phyloP scores from a whole-genome alignment of 92 coral and sea anemone genomes.

The Porites divaricata region DNA sequence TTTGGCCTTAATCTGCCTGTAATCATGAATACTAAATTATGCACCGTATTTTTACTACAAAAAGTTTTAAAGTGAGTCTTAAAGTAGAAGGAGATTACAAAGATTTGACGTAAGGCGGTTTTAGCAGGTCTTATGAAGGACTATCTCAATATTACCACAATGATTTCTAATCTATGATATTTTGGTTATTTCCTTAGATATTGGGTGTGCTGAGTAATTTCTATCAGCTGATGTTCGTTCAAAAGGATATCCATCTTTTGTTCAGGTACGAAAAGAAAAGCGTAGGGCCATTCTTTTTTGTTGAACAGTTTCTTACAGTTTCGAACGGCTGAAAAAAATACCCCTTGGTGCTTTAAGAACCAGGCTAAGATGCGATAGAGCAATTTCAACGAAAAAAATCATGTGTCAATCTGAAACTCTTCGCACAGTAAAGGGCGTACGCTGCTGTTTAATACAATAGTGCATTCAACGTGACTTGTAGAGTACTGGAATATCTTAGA shows the following conservation, averaged over 20 bases:
- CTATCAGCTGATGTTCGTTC: conserved; percentile 37
- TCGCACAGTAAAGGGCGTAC: not conserved
- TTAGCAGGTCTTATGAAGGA: not conserved
- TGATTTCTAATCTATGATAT: not conserved
- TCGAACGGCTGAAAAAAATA: no score
- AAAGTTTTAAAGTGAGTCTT: no score
- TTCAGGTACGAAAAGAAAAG: conserved; percentile 42
- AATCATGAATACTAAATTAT: no score
- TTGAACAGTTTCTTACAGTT: not conserved
- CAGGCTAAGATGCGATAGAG: no score
- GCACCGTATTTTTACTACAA: no score
- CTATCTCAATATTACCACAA: not conserved
- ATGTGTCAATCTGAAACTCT: not conserved
- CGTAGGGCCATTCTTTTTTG: not conserved
- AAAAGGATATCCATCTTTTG: conserved; percentile 21
- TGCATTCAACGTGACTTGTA: not conserved
- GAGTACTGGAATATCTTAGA: no score
- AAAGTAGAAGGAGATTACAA: no score
- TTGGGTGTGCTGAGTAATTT: conserved; percentile 52
- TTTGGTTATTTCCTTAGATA: conserved; percentile 23
- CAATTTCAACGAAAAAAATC: not conserved
- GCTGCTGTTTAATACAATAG: not conserved
- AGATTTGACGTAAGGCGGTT: no score
- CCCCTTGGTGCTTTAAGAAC: no score
- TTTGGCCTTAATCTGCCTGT: no score